Base-by-base conservation (phyloP, 2,888 invertebrate species). In the Odontothrips loti region DNA sequence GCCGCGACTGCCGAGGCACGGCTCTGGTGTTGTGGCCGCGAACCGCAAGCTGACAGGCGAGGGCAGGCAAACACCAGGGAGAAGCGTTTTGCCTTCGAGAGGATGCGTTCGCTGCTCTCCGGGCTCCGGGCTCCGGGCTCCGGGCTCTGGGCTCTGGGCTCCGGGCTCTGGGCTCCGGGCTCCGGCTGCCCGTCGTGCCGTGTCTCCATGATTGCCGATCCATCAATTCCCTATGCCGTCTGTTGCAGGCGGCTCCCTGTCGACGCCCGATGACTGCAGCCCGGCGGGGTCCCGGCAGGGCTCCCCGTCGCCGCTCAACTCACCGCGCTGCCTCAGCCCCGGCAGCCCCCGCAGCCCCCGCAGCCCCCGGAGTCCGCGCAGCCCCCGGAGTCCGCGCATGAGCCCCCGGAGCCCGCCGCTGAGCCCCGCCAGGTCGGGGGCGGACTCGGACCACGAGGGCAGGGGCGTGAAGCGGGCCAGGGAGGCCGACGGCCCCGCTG, bases 381-480 rank as follows among this genome's bases (percentile, higher is more conserved):
- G 94, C 85, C 93, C 92, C 78, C 94, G 94, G 58, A 82, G 82
- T 79, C 83, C 83, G 78, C 81, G 80, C 58, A n/a, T n/a, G n/a
- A 83, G 83, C 51, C 75, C 34, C 83, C 79, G 68, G 27, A 58
- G 23, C 83, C 51, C 75, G 23, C 83, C 79, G 68, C 68, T 58
- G 23, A 75, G 68, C 68, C 68, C 68, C 23, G 68, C 86, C 93
- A 93, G 27, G 93, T 93, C 84, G 92, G 93, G 82, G 94, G 93
- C 91, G 82, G 91, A 91, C 83, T 90, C 92, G 84, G 91, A 90
- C n/a, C 91, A 92, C 83, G 91, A 90, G 81, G 92, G 92, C 83
- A 91, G 91, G 82, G 89, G 90, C 81, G 89, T 89, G 84, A 43
- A 43, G 34, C 34, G 34, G 34, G 3, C 34, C 3, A 2, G 34